Evolutionary conservation across 2,888 invertebrate species (phyloP).

Genomic region (Polylopha cassiicola): DNA sequence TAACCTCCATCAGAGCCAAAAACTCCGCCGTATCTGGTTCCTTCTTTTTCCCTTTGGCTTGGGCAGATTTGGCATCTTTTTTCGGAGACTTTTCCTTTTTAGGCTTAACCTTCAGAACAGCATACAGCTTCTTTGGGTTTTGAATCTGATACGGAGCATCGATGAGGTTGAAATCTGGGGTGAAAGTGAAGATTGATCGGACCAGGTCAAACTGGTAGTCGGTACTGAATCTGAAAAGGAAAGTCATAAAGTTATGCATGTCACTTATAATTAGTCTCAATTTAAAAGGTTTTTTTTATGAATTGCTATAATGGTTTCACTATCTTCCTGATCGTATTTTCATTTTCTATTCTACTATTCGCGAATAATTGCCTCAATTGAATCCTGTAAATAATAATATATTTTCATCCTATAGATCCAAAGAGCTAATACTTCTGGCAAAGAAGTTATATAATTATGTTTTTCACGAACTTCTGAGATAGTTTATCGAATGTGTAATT

Average conservation of each 20-base stretch:
- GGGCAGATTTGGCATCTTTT: slow-evolving; percentile 35
- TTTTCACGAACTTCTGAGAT: no score
- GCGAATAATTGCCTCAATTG: no score
- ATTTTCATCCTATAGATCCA: no score
- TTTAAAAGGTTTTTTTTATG: no score
- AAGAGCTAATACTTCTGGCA: no score
- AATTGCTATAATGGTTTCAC: no score
- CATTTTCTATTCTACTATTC: no score
- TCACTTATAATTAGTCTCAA: no score
- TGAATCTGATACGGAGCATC: slow-evolving; percentile 53
- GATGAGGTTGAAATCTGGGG: slow-evolving; percentile 50
- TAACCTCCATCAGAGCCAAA: slow-evolving; percentile 52
- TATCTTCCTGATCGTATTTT: no score
- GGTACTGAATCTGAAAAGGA: slow-evolving; percentile 53
- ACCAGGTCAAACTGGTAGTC: slow-evolving; percentile 64
- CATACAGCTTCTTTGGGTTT: slow-evolving; percentile 48
- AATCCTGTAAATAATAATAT: no score
- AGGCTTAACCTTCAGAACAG: slow-evolving; percentile 39
- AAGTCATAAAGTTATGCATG: background rate
- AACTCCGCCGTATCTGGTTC: slow-evolving; percentile 48
- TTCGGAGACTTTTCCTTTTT: slow-evolving; percentile 48
- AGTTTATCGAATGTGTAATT: no score
- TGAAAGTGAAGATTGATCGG: slow-evolving; percentile 56
- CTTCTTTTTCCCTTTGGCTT: slow-evolving; percentile 46
- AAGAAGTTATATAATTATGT: no score